Base-by-base conservation (phyloP, 2,888 invertebrate species). In the Amblyjoppa proteus region DNA sequence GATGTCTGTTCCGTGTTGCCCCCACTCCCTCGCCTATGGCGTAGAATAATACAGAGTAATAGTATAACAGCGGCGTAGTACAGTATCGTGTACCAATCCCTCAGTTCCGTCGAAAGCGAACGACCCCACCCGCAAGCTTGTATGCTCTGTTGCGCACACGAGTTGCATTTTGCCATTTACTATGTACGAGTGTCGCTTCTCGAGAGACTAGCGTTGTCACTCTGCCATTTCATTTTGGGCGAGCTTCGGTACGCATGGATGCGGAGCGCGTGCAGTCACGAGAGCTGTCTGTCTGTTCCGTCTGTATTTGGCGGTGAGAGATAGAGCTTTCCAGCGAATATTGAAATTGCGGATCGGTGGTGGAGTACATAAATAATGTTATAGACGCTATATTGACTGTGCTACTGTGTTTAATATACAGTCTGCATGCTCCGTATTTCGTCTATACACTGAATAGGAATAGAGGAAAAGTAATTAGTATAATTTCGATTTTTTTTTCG, bases 171-270 rank as follows among this genome's bases (percentile, higher is more conserved):
- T 79, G 85, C 81, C 81, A 85, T 85, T 85, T 77, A 73, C 71
- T 16, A 51, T 74, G 69, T 61, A 68, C 64, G 69, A 74, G 74
- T 68, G 64, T 81, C 64, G 81, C 81, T 84, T 78, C 75, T 78
- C 80, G 81, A 78, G 84, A 81, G 81, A 74, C 73, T 53, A 68
- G 79, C 64, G 77, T 86, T 78, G 83, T 86, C 86, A 83, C 86
- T 85, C 89, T 89, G 89, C 88, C 90, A 90, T 92, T 91, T 92
- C 91, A 92, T 92, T 91, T 90, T 87, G 87, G 90, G 64, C 64
- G 64, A 64, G 58, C 11, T 25, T 58, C 25, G 91, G 89, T 88
- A 89, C 83, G 64, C 70, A 76, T 66, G 73, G 79, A 78, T 79
- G 61, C 66, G 76, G 56, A 56, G 51, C 38, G 74, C 81, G 74